Percentiles rank a stretch among this genome's conserved stretches.
Conservation (phyloP, 2,113 vertebrate genomes). For the Thermophis baileyi region DNA sequence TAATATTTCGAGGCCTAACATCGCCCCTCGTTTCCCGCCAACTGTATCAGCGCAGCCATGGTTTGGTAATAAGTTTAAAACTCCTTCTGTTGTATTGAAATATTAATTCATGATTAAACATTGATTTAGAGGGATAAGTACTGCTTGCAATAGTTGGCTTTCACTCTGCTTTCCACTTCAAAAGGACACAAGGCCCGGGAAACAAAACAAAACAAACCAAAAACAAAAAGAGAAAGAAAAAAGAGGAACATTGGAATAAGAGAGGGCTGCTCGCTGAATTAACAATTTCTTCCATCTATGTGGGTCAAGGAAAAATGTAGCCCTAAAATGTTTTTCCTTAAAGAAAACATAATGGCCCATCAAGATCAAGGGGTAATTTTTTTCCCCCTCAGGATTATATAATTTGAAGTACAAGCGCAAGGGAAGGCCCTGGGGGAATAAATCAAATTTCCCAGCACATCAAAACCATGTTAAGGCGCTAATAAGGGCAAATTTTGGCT, state of each 20-base stretch:
- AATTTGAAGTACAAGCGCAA: neutral
- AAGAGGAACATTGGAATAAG: conserved; percentile 20
- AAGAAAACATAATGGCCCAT: neutral
- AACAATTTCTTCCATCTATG: neutral
- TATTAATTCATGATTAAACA: no score
- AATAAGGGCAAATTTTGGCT: neutral
- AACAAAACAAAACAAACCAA: no score
- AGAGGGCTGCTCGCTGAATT: neutral
- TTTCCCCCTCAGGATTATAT: neutral
- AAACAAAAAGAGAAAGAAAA: conserved; percentile 18
- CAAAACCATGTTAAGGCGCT: neutral
- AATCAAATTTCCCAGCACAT: neutral
- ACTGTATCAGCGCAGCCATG: neutral
- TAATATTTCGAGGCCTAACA: neutral
- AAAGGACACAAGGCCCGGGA: conserved; percentile 51
- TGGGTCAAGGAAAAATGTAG: neutral
- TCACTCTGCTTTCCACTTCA: conserved; percentile 71
- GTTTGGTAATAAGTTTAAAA: conserved; percentile 17
- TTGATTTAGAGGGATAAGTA: neutral
- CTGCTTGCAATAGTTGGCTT: neutral
- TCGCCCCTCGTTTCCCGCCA: neutral
- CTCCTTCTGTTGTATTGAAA: no score
- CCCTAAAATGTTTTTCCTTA: conserved; percentile 17
- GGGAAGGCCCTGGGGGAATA: neutral
- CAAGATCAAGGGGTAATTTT: neutral